Evolutionary conservation across 2,113 vertebrate genomes (phyloP).

Genomic region (Chlamydotis undulata): DNA sequence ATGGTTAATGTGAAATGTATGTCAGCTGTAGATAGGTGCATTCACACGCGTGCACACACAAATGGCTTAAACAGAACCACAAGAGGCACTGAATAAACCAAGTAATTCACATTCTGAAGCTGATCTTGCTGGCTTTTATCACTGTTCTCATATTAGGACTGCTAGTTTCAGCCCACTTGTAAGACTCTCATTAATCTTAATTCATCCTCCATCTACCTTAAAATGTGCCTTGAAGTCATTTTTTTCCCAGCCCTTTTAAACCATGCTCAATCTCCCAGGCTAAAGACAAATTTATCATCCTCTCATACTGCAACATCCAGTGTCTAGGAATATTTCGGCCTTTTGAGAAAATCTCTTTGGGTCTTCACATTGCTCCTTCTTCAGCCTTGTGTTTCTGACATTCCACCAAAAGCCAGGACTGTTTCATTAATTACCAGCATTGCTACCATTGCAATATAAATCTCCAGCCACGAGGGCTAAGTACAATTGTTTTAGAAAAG

Average conservation of each 20-base stretch:
- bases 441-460: slow-evolving; percentile 23
- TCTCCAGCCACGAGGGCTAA: slow-evolving; percentile 62
- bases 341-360: slow-evolving; percentile 12
- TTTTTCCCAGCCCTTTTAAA: slow-evolving; percentile 53
- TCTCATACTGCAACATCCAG: slow-evolving; percentile 41
- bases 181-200: slow-evolving; percentile 71
- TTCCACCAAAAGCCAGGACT: slow-evolving; percentile 47
- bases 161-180: slow-evolving; percentile 48
- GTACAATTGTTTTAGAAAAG: slow-evolving; percentile 80
- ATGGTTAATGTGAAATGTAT: neutral
- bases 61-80: neutral
- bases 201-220: slow-evolving; percentile 63
- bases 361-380: neutral
- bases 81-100: neutral
- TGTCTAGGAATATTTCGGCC: slow-evolving; percentile 25
- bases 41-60: neutral
- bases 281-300: slow-evolving; percentile 57
- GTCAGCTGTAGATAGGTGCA: neutral
- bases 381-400: neutral
- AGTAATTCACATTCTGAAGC: slow-evolving; percentile 53
- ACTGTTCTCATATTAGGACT: slow-evolving; percentile 33
- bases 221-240: slow-evolving; percentile 55
- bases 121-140: slow-evolving; percentile 53
- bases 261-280: slow-evolving; percentile 37
- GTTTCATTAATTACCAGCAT: slow-evolving; percentile 77